Evolutionary conservation across 2,113 vertebrate species (phyloP).

Genomic region (Callopanchax toddi): DNA sequence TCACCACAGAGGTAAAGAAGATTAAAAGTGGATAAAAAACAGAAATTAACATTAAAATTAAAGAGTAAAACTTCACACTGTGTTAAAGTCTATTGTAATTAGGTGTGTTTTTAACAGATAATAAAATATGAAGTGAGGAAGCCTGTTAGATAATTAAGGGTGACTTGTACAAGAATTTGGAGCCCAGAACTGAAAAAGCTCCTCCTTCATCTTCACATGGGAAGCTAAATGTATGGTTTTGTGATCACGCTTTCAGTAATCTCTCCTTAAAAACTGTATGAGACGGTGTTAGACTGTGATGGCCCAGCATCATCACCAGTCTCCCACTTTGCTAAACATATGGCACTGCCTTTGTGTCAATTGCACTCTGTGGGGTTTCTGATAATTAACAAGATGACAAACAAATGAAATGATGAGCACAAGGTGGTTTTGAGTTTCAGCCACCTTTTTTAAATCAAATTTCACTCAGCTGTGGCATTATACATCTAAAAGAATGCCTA

Average conservation of each 20-base stretch:
- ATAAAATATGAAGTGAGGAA: no score
- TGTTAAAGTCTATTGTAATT: no score
- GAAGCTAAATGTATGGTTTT: conserved; percentile 51
- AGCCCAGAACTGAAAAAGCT: no score
- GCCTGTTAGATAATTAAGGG: no score
- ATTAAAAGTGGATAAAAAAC: no score
- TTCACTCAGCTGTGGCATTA: conserved; percentile 4
- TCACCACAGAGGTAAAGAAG: no score
- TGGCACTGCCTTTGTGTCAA: conserved; percentile 70
- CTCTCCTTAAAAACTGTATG: conserved; percentile 65
- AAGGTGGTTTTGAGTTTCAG: conserved; percentile 40
- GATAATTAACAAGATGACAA: conserved; percentile 76
- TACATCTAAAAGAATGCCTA: no score
- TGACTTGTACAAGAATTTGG: no score
- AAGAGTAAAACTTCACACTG: no score
- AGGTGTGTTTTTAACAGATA: no score
- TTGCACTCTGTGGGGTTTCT: conserved; percentile 66
- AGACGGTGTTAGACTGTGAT: conserved; percentile 69
- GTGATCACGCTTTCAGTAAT: conserved; percentile 50
- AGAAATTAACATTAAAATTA: no score
- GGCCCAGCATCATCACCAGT: conserved; percentile 65
- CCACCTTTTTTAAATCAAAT: conserved; percentile 8
- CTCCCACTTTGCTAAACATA: conserved; percentile 69
- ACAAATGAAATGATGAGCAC: conserved; percentile 62
- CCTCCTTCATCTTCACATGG: conserved; percentile 31